A percentile compares a stretch with the other conserved stretches of the same genome.
Evolutionary conservation across 2,797 vertebrate species (phyloP).

Genomic region (Parambassis ranga): DNA sequence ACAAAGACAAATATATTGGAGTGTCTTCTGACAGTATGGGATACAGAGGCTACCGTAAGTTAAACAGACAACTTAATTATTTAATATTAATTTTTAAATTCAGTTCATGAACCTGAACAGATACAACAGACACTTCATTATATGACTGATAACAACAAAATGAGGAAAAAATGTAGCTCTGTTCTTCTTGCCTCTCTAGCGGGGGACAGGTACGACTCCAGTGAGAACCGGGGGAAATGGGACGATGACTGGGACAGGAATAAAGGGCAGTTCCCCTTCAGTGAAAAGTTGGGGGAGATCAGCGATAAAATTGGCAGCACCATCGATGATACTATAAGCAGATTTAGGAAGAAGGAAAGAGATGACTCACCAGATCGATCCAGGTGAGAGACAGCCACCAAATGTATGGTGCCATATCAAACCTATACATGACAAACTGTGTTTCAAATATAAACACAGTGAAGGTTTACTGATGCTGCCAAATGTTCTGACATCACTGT

Average conservation of each 20-base stretch:
- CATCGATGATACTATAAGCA: constrained; percentile 96
- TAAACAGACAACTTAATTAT: neutral
- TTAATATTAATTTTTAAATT: no score
- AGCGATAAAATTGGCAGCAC: constrained; percentile 98
- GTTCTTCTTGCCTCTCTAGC: constrained; percentile 38
- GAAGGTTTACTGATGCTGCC: neutral
- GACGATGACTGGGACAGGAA: constrained; percentile 96
- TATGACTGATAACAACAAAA: no score
- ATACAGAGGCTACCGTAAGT: constrained; percentile 87
- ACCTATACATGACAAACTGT: neutral
- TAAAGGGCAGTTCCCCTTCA: constrained; percentile 93
- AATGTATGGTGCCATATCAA: neutral
- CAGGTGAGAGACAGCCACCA: constrained; percentile 77
- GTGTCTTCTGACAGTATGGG: constrained; percentile 93
- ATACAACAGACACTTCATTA: no score
- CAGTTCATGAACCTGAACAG: no score
- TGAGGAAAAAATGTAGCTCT: no score
- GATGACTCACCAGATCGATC: constrained; percentile 96
- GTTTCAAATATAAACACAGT: neutral
- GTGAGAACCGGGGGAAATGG: constrained; percentile 88
- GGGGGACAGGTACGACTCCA: constrained; percentile 89
- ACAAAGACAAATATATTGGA: constrained; percentile 97
- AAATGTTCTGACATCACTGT: neutral
- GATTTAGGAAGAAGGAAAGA: constrained; percentile 93
- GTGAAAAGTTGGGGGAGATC: constrained; percentile 95